Evolutionary conservation across 2,888 invertebrate genomes (phyloP).

Genomic region (Leptodirus hochenwartii): DNA sequence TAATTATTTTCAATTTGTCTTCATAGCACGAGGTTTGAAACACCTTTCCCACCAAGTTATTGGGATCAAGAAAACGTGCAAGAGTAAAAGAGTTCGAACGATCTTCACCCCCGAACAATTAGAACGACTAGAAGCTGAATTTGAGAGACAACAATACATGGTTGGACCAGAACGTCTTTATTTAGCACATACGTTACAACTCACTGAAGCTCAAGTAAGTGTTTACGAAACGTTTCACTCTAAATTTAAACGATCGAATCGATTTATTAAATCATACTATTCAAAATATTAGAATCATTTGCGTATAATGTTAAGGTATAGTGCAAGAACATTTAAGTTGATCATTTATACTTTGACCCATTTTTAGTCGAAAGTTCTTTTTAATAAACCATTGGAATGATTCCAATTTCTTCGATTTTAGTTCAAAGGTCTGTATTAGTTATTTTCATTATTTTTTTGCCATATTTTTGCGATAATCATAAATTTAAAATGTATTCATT

Average conservation of each 20-base stretch:
- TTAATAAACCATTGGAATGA: too few species aligned
- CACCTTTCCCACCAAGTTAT: constrained; percentile 18
- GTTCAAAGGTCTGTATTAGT: too few species aligned
- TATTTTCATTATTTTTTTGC: too few species aligned
- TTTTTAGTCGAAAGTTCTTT: too few species aligned
- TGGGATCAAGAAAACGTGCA: constrained; percentile 29
- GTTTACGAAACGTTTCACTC: neutral
- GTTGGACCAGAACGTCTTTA: constrained; percentile 89
- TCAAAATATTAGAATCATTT: constrained; percentile 3
- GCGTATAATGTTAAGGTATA: too few species aligned
- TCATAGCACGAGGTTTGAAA: constrained; percentile 20
- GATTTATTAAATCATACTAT: neutral
- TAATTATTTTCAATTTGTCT: neutral
- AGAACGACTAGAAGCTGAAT: constrained; percentile 84
- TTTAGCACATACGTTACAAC: constrained; percentile 69
- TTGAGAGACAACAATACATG: constrained; percentile 95
- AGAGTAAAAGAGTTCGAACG: constrained; percentile 80
- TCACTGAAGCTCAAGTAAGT: constrained; percentile 73
- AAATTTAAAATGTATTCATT: too few species aligned
- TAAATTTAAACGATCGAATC: neutral
- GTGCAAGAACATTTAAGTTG: too few species aligned
- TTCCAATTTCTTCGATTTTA: too few species aligned
- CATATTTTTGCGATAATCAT: too few species aligned
- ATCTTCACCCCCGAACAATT: constrained; percentile 95
- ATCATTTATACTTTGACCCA: too few species aligned